Base-by-base conservation (phyloP, 1,140 invertebrate species). In the Mycetomoellerius zeteki region DNA sequence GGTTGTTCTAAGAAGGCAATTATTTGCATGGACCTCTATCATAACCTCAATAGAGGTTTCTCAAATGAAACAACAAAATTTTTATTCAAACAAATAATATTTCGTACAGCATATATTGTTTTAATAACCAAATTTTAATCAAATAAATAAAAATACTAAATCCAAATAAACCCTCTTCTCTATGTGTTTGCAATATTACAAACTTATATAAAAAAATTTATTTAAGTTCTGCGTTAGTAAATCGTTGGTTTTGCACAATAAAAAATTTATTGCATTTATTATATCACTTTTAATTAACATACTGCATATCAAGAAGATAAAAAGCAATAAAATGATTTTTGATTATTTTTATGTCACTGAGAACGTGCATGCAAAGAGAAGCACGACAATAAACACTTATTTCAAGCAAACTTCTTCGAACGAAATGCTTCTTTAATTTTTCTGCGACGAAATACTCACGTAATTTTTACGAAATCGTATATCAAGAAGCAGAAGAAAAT, bases 361-460 rank as follows among this genome's bases (percentile, higher is more conserved):
- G 2, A 43, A 43, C 37, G 2, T 24, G 47, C 50, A 47, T 33
- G 12, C 3, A 10, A 65, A 52, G 12, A 65, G 7, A 8, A 64
- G 4, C 8, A 14, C 56, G n/a, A 50, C 1, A 19, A 30, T 24
- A 43, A 65, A 6, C 76, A 30, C n/a, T 78, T 52, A 65, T 78
- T 78, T 65, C 60, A 33, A 33, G 30, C n/a, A 10, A 71, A 58
- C 19, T 71, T 72, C 56, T 19, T 82, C 33, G 14, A 67, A n/a
- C 56, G 56, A 69, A 71, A 81, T 60, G 33, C 50, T 56, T 56
- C 77, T 82, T 71, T 14, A 65, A 47, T 80, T 71, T 16, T 52
- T 54, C 56, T 56, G 33, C 52, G 65, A 58, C 64, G 21, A 54
- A 43, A 64, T 33, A 81, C 21, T 81, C 64, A 21, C 24, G 60